Conservation (phyloP, 2,797 vertebrate genomes). For the Atherinosoma microstoma region DNA sequence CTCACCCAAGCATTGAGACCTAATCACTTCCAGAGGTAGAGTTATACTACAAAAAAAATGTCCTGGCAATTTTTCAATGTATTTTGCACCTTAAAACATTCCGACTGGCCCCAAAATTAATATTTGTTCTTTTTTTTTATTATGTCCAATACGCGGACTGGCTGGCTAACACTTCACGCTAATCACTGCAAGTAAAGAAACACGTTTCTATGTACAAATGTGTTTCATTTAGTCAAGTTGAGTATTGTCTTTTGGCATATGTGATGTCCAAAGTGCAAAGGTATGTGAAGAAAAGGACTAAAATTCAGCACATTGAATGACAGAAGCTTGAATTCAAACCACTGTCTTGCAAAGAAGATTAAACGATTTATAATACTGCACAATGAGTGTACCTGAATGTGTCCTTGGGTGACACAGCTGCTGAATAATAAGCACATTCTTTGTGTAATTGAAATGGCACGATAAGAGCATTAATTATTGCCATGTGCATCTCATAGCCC, state of each 20-base stretch:
- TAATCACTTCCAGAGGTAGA: slow-evolving; percentile 83
- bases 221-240: slow-evolving; percentile 39
- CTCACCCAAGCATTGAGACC: slow-evolving; percentile 71
- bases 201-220: slow-evolving; percentile 34
- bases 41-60: slow-evolving; percentile 61
- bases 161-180: not conserved
- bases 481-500: slow-evolving; percentile 40
- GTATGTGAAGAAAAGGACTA: slow-evolving; percentile 21
- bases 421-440: slow-evolving; percentile 58
- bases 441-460: slow-evolving; percentile 47
- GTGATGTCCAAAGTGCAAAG: slow-evolving; percentile 20
- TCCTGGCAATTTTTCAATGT: slow-evolving; percentile 68
- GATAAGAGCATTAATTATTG: slow-evolving; percentile 50
- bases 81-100: slow-evolving; percentile 57
- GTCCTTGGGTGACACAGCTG: slow-evolving; percentile 38
- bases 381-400: slow-evolving; percentile 39
- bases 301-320: slow-evolving; percentile 24
- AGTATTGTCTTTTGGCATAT: slow-evolving; percentile 18
- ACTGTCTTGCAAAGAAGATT: not conserved
- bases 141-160: slow-evolving; percentile 15
- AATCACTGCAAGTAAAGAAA: not conserved
- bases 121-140: slow-evolving; percentile 22
- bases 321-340: slow-evolving; percentile 1
- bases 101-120: slow-evolving; percentile 45
- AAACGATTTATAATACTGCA: not conserved